Conservation (phyloP, 2,797 vertebrate species). For the Pangasius krempfi region DNA sequence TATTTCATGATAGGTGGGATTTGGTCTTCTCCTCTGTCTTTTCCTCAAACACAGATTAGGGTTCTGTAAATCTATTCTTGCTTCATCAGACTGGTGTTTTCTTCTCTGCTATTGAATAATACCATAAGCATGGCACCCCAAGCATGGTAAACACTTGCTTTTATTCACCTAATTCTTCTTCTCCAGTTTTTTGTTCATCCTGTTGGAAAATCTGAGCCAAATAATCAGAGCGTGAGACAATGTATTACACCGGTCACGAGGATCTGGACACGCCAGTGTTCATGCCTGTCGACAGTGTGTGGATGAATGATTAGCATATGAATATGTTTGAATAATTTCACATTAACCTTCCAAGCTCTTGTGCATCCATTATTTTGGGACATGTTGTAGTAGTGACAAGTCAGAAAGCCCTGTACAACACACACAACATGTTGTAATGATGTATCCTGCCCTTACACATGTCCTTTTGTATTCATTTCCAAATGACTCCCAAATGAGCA, state of each 20-base stretch:
- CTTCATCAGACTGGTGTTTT: slow-evolving; percentile 51
- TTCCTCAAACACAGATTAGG: neutral
- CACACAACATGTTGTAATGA: slow-evolving; percentile 26
- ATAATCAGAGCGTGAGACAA: slow-evolving; percentile 38
- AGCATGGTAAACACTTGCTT: neutral
- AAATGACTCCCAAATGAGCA: neutral
- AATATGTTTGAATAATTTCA: slow-evolving; percentile 78
- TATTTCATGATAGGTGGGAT: neutral
- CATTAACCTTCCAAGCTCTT: slow-evolving; percentile 67
- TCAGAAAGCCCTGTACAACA: slow-evolving; percentile 62
- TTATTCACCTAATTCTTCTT: slow-evolving; percentile 28
- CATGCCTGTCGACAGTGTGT: slow-evolving; percentile 59
- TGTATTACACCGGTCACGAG: slow-evolving; percentile 42
- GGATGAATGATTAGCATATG: slow-evolving; percentile 69
- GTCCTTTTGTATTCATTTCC: slow-evolving; percentile 4
- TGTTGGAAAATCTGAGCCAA: slow-evolving; percentile 29
- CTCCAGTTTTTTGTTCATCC: slow-evolving; percentile 14
- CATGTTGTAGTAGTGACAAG: slow-evolving; percentile 70
- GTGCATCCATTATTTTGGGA: slow-evolving; percentile 63
- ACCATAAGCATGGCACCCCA: neutral
- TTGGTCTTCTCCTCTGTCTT: neutral
- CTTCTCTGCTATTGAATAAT: slow-evolving; percentile 47
- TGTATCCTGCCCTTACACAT: slow-evolving; percentile 12
- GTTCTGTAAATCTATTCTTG: slow-evolving; percentile 54
- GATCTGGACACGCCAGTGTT: slow-evolving; percentile 34